Evolutionary conservation across 2,888 invertebrate species (phyloP), one percentile per base, ranked within the genome.

Genomic region (Noctuana brunneofusca): DNA sequence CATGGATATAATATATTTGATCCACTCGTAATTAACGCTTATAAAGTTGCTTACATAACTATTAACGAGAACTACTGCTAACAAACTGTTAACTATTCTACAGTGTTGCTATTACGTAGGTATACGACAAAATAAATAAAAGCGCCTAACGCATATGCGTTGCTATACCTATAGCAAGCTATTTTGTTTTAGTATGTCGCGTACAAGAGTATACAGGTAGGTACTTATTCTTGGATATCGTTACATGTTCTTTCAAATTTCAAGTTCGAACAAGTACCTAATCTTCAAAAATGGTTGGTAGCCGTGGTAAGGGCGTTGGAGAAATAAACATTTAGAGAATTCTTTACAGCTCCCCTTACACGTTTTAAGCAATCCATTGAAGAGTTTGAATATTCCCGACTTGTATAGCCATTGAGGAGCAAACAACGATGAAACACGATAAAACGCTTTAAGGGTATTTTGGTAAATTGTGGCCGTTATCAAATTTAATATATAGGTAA

Each of bases 291-390:
- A 72, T 66, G 65, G 62, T 14, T 38, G n/a, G 14, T 38, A 38
- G 14, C 6, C 14, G 63, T 38, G 57, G 64, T 9, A 65, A 66
- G 65, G 65, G 69, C 66, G 68, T 70, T 71, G 75, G 72, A 78
- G 75, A 78, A 76, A 80, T 75, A 78, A 77, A 59, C 53, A 53
- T 53, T 46, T 46, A 59, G 16, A 49, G 24, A 53, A 30, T 53
- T 53, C 53, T 59, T 59, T 46, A 46, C 43, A 59, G 43, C 53
- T 50, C 24, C 59, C 59, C 46, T 53, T 46, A 53, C 53, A 53
- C 53, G 46, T 43, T 52, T 52, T 59, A 43, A 59, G 46, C 22
- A 35, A 60, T 54, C 53, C 35, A 60, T 60, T 60, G 53, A 53
- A 54, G 46, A 54, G 14, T 52, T 35, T 53, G 35, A 35, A 54